phyloP scores from a whole-genome alignment of 1,140 invertebrate species.

The Cephus cinctus region DNA sequence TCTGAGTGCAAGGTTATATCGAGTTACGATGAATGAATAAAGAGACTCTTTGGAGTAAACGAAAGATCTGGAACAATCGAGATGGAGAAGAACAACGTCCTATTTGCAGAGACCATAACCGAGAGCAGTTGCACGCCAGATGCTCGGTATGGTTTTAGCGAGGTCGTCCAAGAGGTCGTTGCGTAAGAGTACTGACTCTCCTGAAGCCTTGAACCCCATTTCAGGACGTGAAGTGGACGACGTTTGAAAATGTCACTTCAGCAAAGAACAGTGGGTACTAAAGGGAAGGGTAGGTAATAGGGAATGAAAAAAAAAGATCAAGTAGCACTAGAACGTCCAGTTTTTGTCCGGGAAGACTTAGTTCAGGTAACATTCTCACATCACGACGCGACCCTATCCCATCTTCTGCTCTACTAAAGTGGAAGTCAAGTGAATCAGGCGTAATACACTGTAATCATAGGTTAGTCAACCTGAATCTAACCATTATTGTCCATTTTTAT shows the following conservation, averaged over 20 bases:
- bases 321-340: slow-evolving; percentile 37
- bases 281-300: slow-evolving; percentile 13
- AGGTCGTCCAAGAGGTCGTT: slow-evolving; percentile 18
- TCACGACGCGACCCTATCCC: neutral
- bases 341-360: slow-evolving; percentile 31
- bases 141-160: slow-evolving; percentile 25
- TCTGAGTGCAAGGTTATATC: too few species aligned
- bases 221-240: too few species aligned
- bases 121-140: slow-evolving; percentile 26
- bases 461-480: slow-evolving; percentile 32
- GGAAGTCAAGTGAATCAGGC: too few species aligned
- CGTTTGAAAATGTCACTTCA: slow-evolving; percentile 21
- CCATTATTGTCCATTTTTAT: slow-evolving; percentile 21
- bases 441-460: slow-evolving; percentile 31
- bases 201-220: too few species aligned
- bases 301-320: slow-evolving; percentile 25
- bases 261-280: neutral
- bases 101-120: too few species aligned
- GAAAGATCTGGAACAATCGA: too few species aligned
- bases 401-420: too few species aligned
- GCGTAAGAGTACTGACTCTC: slow-evolving; percentile 13
- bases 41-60: too few species aligned
- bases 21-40: too few species aligned
- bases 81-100: too few species aligned
- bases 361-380: slow-evolving; percentile 19